A percentile compares a stretch with the other conserved stretches of the same genome.
These are phyloP conservation scores for Petaurus breviceps DNA, from an alignment of 2,113 vertebrate genomes.

Conservation along the genomic window DNA sequence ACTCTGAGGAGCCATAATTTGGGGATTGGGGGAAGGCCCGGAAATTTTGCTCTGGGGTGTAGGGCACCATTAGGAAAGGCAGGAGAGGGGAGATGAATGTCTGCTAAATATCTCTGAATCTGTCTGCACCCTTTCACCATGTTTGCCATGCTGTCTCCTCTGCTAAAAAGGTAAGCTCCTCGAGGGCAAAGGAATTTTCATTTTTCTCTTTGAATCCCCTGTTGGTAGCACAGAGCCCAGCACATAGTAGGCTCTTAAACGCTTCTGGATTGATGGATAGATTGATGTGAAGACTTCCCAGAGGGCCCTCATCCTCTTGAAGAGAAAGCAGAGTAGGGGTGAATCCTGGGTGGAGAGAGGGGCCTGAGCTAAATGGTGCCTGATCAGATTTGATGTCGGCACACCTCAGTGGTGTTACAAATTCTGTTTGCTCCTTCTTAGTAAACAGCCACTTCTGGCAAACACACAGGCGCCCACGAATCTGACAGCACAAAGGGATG, in stretches of 20 bases:
- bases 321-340: neutral
- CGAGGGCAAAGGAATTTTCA: neutral
- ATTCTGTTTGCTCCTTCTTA: neutral
- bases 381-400: neutral
- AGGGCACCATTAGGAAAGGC: neutral
- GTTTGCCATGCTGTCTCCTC: neutral
- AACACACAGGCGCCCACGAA: neutral
- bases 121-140: neutral
- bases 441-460: neutral
- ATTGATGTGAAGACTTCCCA: neutral
- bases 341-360: neutral
- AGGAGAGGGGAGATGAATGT: neutral
- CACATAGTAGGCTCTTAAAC: neutral
- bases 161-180: neutral
- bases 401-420: neutral
- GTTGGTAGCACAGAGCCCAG: neutral
- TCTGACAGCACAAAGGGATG: neutral
- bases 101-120: neutral
- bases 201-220: neutral
- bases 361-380: neutral
- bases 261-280: neutral
- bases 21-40: neutral
- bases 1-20: neutral
- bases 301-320: neutral
- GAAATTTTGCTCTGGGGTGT: neutral